These are phyloP conservation scores for Maccullochella peelii DNA, from an alignment of 2,113 vertebrate genomes.

Conservation along the genomic window DNA sequence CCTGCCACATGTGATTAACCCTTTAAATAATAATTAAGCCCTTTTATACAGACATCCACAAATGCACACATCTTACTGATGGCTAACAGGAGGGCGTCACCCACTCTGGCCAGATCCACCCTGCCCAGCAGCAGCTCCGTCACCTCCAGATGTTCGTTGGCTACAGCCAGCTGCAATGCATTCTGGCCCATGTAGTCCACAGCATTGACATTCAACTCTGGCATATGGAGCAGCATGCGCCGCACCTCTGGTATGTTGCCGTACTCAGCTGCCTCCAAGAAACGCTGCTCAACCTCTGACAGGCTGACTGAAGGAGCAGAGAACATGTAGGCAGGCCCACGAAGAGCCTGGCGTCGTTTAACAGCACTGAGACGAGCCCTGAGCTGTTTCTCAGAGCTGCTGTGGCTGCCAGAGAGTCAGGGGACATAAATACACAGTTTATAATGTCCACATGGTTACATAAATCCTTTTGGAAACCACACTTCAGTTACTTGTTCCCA, in stretches of 20 bases:
- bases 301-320: conserved; percentile 89
- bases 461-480: background rate
- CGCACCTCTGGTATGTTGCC: conserved; percentile 97
- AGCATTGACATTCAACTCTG: conserved; percentile 93
- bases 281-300: conserved; percentile 92
- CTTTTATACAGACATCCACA: background rate
- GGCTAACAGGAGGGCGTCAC: conserved; percentile 94
- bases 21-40: background rate
- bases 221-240: conserved; percentile 95
- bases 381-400: conserved; percentile 84
- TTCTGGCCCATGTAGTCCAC: conserved; percentile 99
- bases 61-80: conserved; percentile 86
- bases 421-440: conserved; percentile 27
- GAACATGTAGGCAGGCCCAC: conserved; percentile 98
- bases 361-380: conserved; percentile 87
- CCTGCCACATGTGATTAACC: background rate
- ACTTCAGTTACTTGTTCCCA: background rate
- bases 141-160: conserved; percentile 96
- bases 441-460: background rate
- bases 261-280: conserved; percentile 96
- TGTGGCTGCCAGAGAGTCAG: conserved; percentile 65
- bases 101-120: conserved; percentile 92
- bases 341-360: conserved; percentile 91
- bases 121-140: conserved; percentile 94
- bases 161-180: conserved; percentile 93